Percentiles rank a stretch among this genome's conserved stretches.
phyloP scores from a whole-genome alignment of 2,113 vertebrate species.

The Thamnaconus septentrionalis region DNA sequence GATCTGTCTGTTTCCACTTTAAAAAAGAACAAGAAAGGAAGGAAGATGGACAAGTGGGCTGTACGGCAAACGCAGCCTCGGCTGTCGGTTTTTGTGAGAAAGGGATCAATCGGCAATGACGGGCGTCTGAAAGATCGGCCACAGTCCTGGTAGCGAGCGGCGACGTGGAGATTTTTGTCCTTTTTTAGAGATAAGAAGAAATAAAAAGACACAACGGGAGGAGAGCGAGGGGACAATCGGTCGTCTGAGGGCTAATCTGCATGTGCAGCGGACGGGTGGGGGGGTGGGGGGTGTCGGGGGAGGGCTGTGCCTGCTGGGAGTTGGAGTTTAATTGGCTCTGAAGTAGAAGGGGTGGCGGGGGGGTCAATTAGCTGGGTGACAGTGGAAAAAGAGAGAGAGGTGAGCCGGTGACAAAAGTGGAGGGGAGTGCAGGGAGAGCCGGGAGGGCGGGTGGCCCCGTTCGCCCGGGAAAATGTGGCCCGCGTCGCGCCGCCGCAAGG shows the following conservation, averaged over 20 bases:
- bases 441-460: slow-evolving; percentile 12
- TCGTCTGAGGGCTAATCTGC: slow-evolving; percentile 49
- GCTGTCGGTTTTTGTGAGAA: slow-evolving; percentile 23
- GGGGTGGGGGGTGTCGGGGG: background rate
- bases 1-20: no score
- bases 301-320: slow-evolving; percentile 60
- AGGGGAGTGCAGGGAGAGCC: background rate
- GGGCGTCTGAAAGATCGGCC: slow-evolving; percentile 36
- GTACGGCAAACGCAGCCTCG: slow-evolving; percentile 22
- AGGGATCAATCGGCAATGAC: slow-evolving; percentile 31
- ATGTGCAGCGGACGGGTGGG: slow-evolving; percentile 30
- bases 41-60: background rate
- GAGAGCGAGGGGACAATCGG: background rate
- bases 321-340: slow-evolving; percentile 65
- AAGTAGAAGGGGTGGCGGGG: slow-evolving; percentile 39
- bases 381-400: slow-evolving; percentile 20
- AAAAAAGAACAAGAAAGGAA: no score
- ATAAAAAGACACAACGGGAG: slow-evolving; percentile 1
- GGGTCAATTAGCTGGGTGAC: slow-evolving; percentile 54
- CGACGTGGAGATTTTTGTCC: background rate
- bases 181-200: slow-evolving; percentile 6
- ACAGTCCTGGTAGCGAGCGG: slow-evolving; percentile 5
- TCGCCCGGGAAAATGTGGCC: slow-evolving; percentile 32
- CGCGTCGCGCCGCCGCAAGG: slow-evolving; percentile 37
- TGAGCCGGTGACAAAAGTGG: slow-evolving; percentile 3